These are phyloP conservation scores for Thera obeliscata DNA, from an alignment of 2,888 invertebrate genomes.

Conservation along the genomic window DNA sequence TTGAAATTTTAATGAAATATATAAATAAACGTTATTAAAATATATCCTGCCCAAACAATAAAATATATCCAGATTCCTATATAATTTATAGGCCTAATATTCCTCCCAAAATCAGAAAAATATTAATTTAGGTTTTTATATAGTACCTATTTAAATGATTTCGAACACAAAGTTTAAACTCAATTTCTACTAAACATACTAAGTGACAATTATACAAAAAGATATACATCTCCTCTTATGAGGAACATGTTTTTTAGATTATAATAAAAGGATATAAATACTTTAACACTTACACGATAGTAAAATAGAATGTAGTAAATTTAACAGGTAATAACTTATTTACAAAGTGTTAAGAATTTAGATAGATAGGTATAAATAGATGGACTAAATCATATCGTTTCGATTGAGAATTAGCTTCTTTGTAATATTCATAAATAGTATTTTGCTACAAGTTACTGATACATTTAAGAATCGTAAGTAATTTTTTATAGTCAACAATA, in stretches of 20 bases:
- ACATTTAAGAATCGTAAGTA: conserved; percentile 11
- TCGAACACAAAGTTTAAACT: conserved; percentile 1
- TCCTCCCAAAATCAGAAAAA: conserved; percentile 62
- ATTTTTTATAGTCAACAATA: conserved; percentile 9
- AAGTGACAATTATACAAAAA: conserved; percentile 16
- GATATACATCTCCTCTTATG: conserved; percentile 53
- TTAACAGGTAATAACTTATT: conserved; percentile 83
- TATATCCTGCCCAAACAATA: conserved; percentile 59
- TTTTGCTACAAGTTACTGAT: background rate
- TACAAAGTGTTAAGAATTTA: conserved; percentile 58
- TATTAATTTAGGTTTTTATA: background rate
- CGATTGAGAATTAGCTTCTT: conserved; percentile 2
- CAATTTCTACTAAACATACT: background rate
- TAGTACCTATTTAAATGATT: background rate
- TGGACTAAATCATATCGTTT: conserved; percentile 17
- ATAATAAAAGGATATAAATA: conserved; percentile 77
- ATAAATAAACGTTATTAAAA: conserved; percentile 27
- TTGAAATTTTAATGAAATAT: conserved; percentile 25
- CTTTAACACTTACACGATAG: conserved; percentile 80
- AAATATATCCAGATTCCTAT: conserved; percentile 57
- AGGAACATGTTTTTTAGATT: conserved; percentile 66
- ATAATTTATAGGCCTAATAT: conserved; percentile 66
- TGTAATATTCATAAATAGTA: conserved; percentile 18
- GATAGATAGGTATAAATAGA: conserved; percentile 27
- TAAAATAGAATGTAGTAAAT: conserved; percentile 84